Percentiles rank a stretch among this genome's conserved stretches.
phyloP scores from a whole-genome alignment of 2,797 vertebrate species.

The Microcaecilia unicolor region DNA sequence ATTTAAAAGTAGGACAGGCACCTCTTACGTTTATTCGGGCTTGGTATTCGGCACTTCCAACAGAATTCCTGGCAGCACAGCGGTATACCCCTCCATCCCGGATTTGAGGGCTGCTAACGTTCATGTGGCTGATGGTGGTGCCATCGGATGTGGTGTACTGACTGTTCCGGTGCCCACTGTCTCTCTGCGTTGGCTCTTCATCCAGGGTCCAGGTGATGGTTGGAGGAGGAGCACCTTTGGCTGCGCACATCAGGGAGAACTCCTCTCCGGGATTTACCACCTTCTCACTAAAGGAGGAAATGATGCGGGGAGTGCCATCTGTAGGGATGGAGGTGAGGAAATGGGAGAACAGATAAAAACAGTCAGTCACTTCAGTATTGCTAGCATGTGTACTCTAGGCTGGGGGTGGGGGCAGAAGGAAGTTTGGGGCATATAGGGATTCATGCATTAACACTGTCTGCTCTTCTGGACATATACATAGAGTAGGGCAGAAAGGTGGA shows the following conservation, averaged over 20 bases:
- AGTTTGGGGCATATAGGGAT: constrained; percentile 20
- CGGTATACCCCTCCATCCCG: constrained; percentile 93
- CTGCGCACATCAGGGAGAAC: constrained; percentile 91
- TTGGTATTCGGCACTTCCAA: constrained; percentile 98
- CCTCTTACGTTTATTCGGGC: constrained; percentile 99
- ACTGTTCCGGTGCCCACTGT: constrained; percentile 88
- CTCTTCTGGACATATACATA: too few relatives aligned
- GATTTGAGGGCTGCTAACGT: constrained; percentile 88
- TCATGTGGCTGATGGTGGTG: constrained; percentile 92
- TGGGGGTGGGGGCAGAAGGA: neutral
- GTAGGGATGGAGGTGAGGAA: constrained; percentile 15
- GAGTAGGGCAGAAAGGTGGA: too few relatives aligned
- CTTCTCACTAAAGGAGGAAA: constrained; percentile 96
- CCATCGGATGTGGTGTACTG: constrained; percentile 94
- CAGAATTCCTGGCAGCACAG: constrained; percentile 96
- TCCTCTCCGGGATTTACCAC: constrained; percentile 95
- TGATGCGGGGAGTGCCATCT: constrained; percentile 94
- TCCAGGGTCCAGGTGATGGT: constrained; percentile 95
- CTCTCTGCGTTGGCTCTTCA: constrained; percentile 82
- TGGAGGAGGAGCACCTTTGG: constrained; percentile 90
- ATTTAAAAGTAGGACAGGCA: constrained; percentile 99
- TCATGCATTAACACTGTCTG: too few relatives aligned
- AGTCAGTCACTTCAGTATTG: constrained; percentile 18
- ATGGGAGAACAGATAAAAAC: too few relatives aligned
- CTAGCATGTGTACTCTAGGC: neutral